Percentiles rank a stretch among this genome's conserved stretches.
Conservation (phyloP, 2,113 vertebrate species). For the Dipodomys merriami region DNA sequence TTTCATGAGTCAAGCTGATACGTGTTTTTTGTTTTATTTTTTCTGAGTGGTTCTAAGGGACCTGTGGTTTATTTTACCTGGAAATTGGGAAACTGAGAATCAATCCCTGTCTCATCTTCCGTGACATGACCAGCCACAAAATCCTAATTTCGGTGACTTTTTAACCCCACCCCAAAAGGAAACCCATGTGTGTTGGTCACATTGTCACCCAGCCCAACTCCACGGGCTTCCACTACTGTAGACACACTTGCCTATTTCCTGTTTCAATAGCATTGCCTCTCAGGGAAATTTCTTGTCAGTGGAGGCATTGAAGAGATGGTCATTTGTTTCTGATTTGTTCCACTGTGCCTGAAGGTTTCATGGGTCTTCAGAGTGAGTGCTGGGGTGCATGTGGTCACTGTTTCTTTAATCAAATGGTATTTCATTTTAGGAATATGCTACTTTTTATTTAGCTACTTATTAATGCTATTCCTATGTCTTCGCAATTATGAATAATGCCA, state of each 20-base stretch:
- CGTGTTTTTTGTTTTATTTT: too few species aligned
- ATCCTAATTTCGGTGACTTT: background rate
- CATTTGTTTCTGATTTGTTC: background rate
- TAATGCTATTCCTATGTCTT: too few species aligned
- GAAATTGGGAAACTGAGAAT: too few species aligned
- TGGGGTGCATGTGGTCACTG: too few species aligned
- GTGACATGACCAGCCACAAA: background rate
- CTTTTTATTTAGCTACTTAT: too few species aligned
- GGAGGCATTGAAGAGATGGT: fast-evolving
- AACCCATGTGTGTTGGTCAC: background rate
- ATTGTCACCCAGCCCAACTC: background rate
- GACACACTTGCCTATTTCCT: background rate
- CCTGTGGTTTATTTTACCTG: too few species aligned
- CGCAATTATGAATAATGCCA: background rate
- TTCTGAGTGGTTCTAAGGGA: too few species aligned
- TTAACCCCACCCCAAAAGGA: background rate
- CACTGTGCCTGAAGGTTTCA: background rate
- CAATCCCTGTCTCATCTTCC: too few species aligned
- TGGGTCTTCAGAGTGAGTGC: background rate
- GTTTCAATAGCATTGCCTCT: background rate
- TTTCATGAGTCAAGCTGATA: too few species aligned
- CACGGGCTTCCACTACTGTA: too few species aligned
- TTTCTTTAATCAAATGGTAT: background rate
- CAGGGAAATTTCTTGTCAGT: too few species aligned
- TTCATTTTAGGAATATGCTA: background rate